Percentiles rank a stretch among this genome's conserved stretches.
Evolutionary conservation across 2,113 vertebrate genomes (phyloP).

Genomic region (Acanthisitta chloris): DNA sequence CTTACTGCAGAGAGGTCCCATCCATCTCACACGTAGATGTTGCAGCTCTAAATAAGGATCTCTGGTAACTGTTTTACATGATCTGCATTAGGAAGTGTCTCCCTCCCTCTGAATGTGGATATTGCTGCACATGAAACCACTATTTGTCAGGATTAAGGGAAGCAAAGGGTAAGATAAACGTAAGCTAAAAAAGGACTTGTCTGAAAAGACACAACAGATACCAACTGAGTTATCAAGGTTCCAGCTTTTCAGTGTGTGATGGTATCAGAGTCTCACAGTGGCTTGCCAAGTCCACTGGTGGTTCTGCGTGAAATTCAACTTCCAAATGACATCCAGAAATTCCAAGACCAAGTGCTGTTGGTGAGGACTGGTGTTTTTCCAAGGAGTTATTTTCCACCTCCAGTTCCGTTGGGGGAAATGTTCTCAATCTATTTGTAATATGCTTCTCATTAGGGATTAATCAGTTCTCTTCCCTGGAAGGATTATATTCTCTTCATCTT

Average conservation of each 20-base stretch:
- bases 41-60: neutral
- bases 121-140: neutral
- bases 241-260: neutral
- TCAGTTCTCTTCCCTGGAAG: neutral
- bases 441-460: neutral
- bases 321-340: neutral
- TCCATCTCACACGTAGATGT: neutral
- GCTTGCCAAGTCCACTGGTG: neutral
- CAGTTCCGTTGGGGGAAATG: neutral
- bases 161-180: neutral
- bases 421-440: neutral
- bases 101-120: neutral
- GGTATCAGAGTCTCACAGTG: neutral
- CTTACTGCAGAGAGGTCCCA: neutral
- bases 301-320: neutral
- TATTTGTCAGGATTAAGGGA: neutral
- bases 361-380: neutral
- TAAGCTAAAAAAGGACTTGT: neutral
- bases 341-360: neutral
- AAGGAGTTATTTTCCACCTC: neutral
- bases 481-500: neutral
- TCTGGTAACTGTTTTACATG: neutral
- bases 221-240: neutral
- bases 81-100: neutral
- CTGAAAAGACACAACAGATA: neutral